A percentile compares a stretch with the other conserved stretches of the same genome.
These are phyloP conservation scores for Megatriorchis doriae DNA, from an alignment of 2,113 vertebrate genomes.

Conservation along the genomic window DNA sequence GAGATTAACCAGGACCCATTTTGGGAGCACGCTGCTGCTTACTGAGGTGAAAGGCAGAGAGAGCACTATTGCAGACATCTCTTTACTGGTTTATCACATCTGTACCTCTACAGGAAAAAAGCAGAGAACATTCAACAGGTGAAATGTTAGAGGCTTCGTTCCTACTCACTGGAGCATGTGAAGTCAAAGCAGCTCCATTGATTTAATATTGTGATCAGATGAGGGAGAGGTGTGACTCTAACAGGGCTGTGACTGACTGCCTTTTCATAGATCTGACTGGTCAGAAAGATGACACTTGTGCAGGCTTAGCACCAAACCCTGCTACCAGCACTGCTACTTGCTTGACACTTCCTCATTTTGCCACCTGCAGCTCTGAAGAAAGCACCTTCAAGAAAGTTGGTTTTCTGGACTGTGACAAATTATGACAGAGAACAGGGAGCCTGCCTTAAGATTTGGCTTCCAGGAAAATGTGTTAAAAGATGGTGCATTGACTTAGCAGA, in stretches of 20 bases:
- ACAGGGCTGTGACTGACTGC: neutral
- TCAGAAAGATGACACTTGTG: neutral
- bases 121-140: neutral
- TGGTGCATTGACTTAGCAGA: neutral
- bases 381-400: neutral
- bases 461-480: neutral
- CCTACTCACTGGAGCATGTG: neutral
- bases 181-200: neutral
- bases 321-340: neutral
- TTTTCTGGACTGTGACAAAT: neutral
- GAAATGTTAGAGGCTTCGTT: neutral
- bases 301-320: neutral
- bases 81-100: neutral
- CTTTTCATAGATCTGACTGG: neutral
- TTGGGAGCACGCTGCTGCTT: neutral
- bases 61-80: neutral
- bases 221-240: neutral
- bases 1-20: neutral
- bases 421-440: neutral
- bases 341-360: neutral
- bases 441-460: neutral
- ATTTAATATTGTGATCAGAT: neutral
- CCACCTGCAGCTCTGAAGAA: neutral
- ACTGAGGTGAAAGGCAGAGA: neutral
- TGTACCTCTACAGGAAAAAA: neutral